Base-by-base conservation (phyloP, 2,888 invertebrate genomes). In the Leptopilina myrica region DNA sequence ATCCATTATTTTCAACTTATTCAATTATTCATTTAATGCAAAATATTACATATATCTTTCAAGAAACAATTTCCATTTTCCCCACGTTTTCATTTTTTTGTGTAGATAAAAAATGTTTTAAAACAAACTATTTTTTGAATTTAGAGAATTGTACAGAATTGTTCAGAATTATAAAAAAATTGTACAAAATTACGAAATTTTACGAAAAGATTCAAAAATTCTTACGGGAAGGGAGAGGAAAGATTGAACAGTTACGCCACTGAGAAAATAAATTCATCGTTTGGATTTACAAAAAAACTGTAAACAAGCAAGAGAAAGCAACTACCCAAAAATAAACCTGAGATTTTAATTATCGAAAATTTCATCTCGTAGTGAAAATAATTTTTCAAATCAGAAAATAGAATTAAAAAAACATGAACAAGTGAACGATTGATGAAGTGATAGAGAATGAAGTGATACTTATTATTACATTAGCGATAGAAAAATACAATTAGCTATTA, bases 191-290 rank as follows among this genome's bases (percentile, higher is more conserved):
- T 56, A 56, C 15, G 15, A 59, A 59, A n/a, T n/a, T 59, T 26
- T 26, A 8, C n/a, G 8, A 33, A 5, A 33, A 33, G 26, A 33
- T 43, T 33, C n/a, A 56, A 9, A 33, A 49, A 53, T 15, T 73
- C 49, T 49, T 56, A 56, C n/a, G n/a, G 33, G 73, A 56, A 56
- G n/a, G 33, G n/a, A 73, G 56, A 73, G 33, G 69, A 69, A 69
- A 69, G 56, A 33, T 26, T 33, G 33, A 56, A 56, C 53, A 56
- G 73, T 73, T 73, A 73, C 73, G 73, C 73, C 56, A 73, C 73
- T 73, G 73, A 73, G 26, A 33, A 73, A 73, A 40, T 43, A 66
- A 66, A 66, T 40, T 62, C 62, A 20, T 9, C 5, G 33, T 33
- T 20, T 20, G 62, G 62, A 62, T 49, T 33, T 73, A 73, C 56